Conservation (phyloP, 2,797 vertebrate species). For the Pangasius macronema region DNA sequence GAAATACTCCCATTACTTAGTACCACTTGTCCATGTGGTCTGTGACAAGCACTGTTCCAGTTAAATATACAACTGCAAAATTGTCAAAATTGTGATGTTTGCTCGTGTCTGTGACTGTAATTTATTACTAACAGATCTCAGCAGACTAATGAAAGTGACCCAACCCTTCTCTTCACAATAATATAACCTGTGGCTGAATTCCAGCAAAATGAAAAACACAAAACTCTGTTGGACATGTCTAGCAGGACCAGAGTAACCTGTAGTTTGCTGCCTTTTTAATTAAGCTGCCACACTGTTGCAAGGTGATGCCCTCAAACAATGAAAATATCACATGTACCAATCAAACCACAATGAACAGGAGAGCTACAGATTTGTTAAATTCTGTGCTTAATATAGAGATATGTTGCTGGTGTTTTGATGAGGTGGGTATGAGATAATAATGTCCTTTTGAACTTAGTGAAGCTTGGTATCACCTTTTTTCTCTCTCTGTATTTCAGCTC, state of each 20-base stretch:
- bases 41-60: background rate
- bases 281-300: background rate
- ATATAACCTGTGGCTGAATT: background rate
- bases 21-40: background rate
- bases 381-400: slow-evolving; percentile 6
- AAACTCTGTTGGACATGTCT: background rate
- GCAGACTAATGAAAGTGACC: slow-evolving; percentile 1
- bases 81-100: background rate
- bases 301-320: background rate
- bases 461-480: background rate
- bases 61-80: background rate
- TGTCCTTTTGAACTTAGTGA: background rate
- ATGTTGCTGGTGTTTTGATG: background rate
- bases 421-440: background rate
- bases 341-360: background rate
- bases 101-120: background rate
- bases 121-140: background rate
- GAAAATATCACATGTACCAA: background rate
- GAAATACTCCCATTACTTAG: background rate
- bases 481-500: background rate
- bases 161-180: background rate
- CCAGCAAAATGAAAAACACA: background rate
- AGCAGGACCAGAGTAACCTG: background rate
- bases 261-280: background rate
- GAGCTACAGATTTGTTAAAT: background rate